Percentiles rank a stretch among this genome's conserved stretches.
Evolutionary conservation across 2,113 vertebrate genomes (phyloP).

Genomic region (Oreochromis aureus): DNA sequence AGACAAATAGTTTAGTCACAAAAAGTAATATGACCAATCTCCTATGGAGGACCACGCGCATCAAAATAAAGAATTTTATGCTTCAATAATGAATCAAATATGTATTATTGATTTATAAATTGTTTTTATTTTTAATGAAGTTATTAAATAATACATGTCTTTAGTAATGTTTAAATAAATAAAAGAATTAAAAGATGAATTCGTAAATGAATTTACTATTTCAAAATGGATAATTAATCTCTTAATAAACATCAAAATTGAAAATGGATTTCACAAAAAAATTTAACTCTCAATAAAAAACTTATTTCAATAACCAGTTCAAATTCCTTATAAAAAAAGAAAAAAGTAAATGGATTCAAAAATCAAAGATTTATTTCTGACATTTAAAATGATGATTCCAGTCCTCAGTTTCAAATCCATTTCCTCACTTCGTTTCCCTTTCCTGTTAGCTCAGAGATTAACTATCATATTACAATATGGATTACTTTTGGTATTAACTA

Average conservation of each 20-base stretch:
- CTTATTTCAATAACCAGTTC: not conserved
- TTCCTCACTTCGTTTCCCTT: not conserved
- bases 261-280: not conserved
- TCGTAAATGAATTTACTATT: not conserved
- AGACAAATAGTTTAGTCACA: not conserved
- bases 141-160: too few species aligned
- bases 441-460: not conserved
- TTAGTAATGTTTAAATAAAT: too few species aligned
- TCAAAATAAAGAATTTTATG: not conserved
- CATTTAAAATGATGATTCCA: not conserved
- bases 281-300: not conserved
- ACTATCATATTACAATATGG: not conserved
- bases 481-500: not conserved
- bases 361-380: not conserved
- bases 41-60: rapidly evolving
- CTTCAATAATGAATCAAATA: not conserved
- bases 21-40: not conserved
- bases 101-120: not conserved
- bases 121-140: too few species aligned
- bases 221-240: not conserved
- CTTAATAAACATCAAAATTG: not conserved
- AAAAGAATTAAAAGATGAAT: too few species aligned
- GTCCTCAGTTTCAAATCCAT: not conserved
- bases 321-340: not conserved
- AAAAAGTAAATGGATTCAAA: not conserved